phyloP scores from a whole-genome alignment of 92 coral and sea anemone genomes.

The Porites rus region DNA sequence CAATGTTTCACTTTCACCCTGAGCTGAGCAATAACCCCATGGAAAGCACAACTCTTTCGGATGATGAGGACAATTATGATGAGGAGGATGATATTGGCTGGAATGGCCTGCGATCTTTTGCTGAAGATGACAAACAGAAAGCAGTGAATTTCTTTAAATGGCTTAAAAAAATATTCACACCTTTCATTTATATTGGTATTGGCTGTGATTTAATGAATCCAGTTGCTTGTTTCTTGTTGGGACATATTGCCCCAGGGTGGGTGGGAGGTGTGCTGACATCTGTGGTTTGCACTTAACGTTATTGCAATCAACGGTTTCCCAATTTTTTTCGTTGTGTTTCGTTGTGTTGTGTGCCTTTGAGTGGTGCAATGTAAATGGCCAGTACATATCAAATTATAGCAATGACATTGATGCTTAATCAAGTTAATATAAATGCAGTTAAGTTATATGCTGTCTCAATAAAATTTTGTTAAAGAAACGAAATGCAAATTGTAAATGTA shows the following conservation, averaged over 20 bases:
- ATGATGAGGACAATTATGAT: constrained; percentile 9
- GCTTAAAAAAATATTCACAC: constrained; percentile 51
- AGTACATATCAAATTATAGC: too few relatives aligned
- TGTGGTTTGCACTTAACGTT: constrained; percentile 4
- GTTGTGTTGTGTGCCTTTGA: too few relatives aligned
- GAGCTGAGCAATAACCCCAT: constrained; percentile 39
- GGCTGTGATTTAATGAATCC: constrained; percentile 67
- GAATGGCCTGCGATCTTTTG: constrained; percentile 20
- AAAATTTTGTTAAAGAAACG: too few relatives aligned
- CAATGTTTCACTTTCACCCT: constrained; percentile 56
- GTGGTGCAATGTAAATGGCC: too few relatives aligned
- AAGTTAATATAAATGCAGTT: too few relatives aligned
- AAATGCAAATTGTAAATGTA: too few relatives aligned
- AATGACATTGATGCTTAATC: too few relatives aligned
- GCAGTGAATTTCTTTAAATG: constrained; percentile 42
- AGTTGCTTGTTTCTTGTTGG: constrained; percentile 52
- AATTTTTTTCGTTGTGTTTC: too few relatives aligned
- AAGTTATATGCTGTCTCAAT: too few relatives aligned
- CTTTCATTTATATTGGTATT: constrained; percentile 40
- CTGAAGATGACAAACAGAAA: constrained; percentile 3
- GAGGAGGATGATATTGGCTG: constrained; percentile 14
- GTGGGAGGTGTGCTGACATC: constrained; percentile 70
- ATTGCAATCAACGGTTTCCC: not conserved
- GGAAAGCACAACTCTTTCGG: not conserved
- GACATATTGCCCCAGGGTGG: constrained; percentile 74